These are phyloP conservation scores for Eira barbara DNA, from an alignment of 2,113 vertebrate species.

Conservation along the genomic window DNA sequence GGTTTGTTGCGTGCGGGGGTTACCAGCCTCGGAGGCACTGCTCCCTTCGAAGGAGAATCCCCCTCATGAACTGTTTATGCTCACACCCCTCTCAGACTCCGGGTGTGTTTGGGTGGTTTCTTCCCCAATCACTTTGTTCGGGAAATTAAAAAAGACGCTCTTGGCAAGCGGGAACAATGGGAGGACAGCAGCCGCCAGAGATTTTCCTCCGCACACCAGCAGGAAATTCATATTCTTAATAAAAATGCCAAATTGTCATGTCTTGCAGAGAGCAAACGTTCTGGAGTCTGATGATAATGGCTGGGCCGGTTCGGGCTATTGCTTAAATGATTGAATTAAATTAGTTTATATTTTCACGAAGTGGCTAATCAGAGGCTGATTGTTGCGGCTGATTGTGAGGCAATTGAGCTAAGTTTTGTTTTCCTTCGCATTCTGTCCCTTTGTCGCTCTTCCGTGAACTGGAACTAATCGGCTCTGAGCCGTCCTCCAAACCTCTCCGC, in stretches of 20 bases:
- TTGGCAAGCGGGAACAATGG: accelerated
- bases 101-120: slow-evolving; percentile 6
- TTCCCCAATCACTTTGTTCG: slow-evolving; percentile 42
- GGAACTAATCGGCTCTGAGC: background rate
- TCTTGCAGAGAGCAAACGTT: background rate
- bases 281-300: background rate
- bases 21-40: accelerated
- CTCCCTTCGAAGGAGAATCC: slow-evolving; percentile 6
- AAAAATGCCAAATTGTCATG: background rate
- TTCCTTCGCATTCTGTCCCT: background rate
- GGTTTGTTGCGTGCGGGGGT: accelerated
- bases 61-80: slow-evolving; percentile 18
- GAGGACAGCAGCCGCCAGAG: background rate
- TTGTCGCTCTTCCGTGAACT: background rate
- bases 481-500: background rate
- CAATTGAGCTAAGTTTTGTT: background rate
- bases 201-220: background rate
- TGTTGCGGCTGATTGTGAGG: background rate
- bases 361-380: slow-evolving; percentile 48
- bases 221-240: background rate
- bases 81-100: accelerated
- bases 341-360: slow-evolving; percentile 30
- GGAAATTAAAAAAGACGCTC: background rate
- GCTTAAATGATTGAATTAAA: slow-evolving; percentile 42
- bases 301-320: background rate